A percentile compares a stretch with the other conserved stretches of the same genome.
These are phyloP conservation scores for Tromatobia lineatoria DNA, from an alignment of 2,888 invertebrate species.

Conservation along the genomic window DNA sequence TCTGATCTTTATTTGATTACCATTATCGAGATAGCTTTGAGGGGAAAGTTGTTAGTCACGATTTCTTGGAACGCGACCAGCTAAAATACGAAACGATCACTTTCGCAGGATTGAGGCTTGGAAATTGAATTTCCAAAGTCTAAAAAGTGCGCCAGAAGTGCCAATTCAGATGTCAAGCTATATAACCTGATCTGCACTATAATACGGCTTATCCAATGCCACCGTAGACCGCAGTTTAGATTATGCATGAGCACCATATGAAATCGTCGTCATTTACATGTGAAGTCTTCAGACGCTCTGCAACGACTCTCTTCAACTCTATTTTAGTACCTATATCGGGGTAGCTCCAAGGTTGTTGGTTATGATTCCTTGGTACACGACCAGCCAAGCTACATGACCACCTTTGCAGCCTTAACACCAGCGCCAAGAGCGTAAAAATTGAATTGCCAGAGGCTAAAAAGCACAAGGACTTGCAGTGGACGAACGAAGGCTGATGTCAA, in stretches of 20 bases:
- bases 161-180: neutral
- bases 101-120: neutral
- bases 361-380: too few species aligned
- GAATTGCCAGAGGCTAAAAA: too few species aligned
- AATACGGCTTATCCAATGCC: neutral
- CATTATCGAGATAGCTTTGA: neutral
- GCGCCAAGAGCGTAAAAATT: too few species aligned
- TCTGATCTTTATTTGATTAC: neutral
- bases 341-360: too few species aligned
- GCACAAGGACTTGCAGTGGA: neutral
- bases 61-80: conserved; percentile 15
- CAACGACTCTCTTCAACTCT: too few species aligned
- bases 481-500: neutral
- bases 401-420: too few species aligned
- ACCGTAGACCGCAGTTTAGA: neutral
- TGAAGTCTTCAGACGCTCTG: too few species aligned
- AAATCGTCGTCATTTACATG: conserved; percentile 25
- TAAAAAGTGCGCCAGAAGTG: neutral
- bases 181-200: neutral
- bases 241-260: conserved; percentile 4
- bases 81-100: conserved; percentile 24
- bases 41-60: neutral
- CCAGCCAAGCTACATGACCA: too few species aligned
- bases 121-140: conserved; percentile 9
- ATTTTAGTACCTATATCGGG: too few species aligned